Percentiles rank a stretch among this genome's conserved stretches.
Evolutionary conservation across 2,113 vertebrate species (phyloP).

Genomic region (Colinus virginianus): DNA sequence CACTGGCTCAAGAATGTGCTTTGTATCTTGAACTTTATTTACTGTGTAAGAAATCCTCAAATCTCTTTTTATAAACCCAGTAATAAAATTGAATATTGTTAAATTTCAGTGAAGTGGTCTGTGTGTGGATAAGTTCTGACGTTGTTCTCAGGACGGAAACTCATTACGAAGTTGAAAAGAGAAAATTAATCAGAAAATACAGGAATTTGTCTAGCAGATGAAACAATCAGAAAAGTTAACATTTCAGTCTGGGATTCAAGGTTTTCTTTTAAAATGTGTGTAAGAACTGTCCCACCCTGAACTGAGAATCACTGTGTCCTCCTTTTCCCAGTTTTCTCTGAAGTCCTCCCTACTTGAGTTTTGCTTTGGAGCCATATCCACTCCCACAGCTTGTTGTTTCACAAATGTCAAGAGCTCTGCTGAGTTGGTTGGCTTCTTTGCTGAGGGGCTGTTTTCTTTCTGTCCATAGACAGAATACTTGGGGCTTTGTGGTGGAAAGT

Average conservation of each 20-base stretch:
- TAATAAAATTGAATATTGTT: background rate
- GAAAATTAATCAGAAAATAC: background rate
- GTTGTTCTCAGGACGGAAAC: background rate
- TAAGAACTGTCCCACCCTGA: rapidly evolving
- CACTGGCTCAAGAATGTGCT: background rate
- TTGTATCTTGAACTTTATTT: background rate
- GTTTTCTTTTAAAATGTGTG: background rate
- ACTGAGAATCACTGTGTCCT: background rate
- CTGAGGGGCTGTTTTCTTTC: background rate
- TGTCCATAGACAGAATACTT: background rate
- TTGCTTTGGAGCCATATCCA: background rate
- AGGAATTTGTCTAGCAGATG: background rate
- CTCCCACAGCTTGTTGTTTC: background rate
- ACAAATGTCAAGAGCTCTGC: background rate
- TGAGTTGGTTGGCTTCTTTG: constrained; percentile 4
- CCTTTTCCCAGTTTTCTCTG: background rate
- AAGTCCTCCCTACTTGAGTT: background rate
- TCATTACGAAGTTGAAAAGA: background rate
- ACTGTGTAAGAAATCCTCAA: background rate
- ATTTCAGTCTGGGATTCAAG: background rate
- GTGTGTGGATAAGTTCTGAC: background rate
- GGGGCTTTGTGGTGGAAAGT: background rate
- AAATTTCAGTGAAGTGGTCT: background rate
- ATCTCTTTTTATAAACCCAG: background rate
- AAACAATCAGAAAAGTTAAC: background rate